phyloP scores from a whole-genome alignment of 2,113 vertebrate species.

The Chaetura pelagica region DNA sequence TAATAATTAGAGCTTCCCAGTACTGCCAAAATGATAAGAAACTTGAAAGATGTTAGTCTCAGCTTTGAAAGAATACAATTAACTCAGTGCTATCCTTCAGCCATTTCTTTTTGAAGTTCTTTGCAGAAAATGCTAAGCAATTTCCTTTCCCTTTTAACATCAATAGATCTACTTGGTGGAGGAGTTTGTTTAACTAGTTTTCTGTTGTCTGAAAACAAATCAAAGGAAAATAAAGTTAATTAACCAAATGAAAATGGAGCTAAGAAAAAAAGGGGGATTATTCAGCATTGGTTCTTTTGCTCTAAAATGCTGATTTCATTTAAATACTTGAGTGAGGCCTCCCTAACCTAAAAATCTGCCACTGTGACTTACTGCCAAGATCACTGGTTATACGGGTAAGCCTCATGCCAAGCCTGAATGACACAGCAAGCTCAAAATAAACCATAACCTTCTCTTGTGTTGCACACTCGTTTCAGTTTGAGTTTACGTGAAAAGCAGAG shows the following conservation, averaged over 20 bases:
- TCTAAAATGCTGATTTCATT: background rate
- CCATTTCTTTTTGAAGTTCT: constrained; percentile 29
- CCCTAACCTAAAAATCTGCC: background rate
- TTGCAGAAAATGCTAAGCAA: constrained; percentile 25
- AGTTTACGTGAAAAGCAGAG: background rate
- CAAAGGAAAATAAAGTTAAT: constrained; percentile 58
- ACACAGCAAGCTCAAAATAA: constrained; percentile 47
- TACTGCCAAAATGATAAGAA: constrained; percentile 19
- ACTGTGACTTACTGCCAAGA: background rate
- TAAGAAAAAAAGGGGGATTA: background rate
- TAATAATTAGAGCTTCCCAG: constrained; percentile 4
- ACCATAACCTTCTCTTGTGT: background rate
- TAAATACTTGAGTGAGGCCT: background rate
- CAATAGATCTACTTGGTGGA: background rate
- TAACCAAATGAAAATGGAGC: background rate
- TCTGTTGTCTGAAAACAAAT: constrained; percentile 42
- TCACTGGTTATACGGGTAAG: background rate
- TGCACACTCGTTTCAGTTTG: background rate
- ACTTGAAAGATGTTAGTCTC: constrained; percentile 9
- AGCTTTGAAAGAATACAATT: constrained; percentile 27
- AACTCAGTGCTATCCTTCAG: background rate
- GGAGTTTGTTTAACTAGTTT: constrained; percentile 20
- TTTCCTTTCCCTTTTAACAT: constrained; percentile 41
- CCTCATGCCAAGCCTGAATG: constrained; percentile 19
- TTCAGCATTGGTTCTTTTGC: background rate